These are phyloP conservation scores for Ciconia maguari DNA, from an alignment of 2,113 vertebrate species.

Conservation along the genomic window DNA sequence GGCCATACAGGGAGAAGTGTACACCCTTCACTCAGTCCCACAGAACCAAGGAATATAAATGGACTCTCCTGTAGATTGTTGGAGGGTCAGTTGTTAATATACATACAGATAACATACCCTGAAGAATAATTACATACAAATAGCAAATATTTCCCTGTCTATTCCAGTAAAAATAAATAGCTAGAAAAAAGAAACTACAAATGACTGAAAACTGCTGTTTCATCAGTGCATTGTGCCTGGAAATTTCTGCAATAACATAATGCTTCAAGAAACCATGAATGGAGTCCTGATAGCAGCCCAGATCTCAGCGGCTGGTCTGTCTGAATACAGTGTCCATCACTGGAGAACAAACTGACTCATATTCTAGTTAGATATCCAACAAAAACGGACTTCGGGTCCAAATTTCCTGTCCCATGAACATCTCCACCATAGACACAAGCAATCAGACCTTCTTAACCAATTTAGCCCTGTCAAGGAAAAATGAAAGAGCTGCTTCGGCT, in stretches of 20 bases:
- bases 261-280: not conserved
- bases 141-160: not conserved
- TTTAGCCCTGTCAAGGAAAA: not conserved
- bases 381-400: not conserved
- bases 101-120: not conserved
- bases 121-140: not conserved
- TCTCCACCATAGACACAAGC: not conserved
- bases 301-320: not conserved
- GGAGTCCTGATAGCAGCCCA: not conserved
- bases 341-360: not conserved
- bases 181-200: not conserved
- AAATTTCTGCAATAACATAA: not conserved
- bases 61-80: not conserved
- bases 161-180: not conserved
- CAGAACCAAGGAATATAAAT: not conserved
- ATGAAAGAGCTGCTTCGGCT: not conserved
- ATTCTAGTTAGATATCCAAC: not conserved
- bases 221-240: not conserved
- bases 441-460: not conserved
- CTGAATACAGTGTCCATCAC: not conserved
- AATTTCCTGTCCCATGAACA: not conserved
- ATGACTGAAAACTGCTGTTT: not conserved
- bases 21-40: not conserved
- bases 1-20: not conserved
- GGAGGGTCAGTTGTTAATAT: not conserved